These are phyloP conservation scores for Synanthedon tipuliformis DNA, from an alignment of 2,888 invertebrate genomes.

Conservation along the genomic window DNA sequence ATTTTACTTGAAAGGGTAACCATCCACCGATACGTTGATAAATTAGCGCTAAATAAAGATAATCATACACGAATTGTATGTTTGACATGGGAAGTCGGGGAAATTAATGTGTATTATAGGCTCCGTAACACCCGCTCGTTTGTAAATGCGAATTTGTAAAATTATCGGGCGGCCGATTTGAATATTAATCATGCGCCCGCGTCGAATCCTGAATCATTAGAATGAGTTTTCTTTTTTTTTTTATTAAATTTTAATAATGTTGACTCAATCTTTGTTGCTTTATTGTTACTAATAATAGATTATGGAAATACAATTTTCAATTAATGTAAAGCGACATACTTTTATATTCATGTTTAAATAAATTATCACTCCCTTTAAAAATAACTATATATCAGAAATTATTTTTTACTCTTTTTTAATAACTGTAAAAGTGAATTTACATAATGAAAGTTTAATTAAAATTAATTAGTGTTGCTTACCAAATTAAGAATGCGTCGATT, in stretches of 20 bases:
- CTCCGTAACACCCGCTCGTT: slow-evolving; percentile 47
- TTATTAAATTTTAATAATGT: slow-evolving; percentile 1
- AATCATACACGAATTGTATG: slow-evolving; percentile 55
- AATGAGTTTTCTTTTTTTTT: slow-evolving; percentile 2
- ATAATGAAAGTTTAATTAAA: too few relatives aligned
- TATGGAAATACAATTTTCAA: too few relatives aligned
- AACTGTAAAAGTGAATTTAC: background rate
- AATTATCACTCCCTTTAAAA: too few relatives aligned
- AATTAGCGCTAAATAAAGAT: slow-evolving; percentile 63
- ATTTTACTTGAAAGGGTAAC: background rate
- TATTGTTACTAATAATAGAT: too few relatives aligned
- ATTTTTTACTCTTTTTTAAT: background rate
- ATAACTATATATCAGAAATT: too few relatives aligned
- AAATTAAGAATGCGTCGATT: too few relatives aligned
- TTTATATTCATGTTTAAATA: too few relatives aligned
- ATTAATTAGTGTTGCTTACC: too few relatives aligned
- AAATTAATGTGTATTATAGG: slow-evolving; percentile 68
- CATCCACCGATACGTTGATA: slow-evolving; percentile 24
- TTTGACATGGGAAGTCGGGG: slow-evolving; percentile 59
- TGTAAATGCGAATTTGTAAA: slow-evolving; percentile 56
- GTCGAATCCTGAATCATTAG: background rate
- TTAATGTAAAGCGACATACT: too few relatives aligned
- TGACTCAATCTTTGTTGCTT: background rate
- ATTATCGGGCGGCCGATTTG: slow-evolving; percentile 56
- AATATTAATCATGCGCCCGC: slow-evolving; percentile 45